Evolutionary conservation across 2,888 invertebrate species (phyloP), one percentile per base, ranked within the genome.

Genomic region (Melieria crassipennis): DNA sequence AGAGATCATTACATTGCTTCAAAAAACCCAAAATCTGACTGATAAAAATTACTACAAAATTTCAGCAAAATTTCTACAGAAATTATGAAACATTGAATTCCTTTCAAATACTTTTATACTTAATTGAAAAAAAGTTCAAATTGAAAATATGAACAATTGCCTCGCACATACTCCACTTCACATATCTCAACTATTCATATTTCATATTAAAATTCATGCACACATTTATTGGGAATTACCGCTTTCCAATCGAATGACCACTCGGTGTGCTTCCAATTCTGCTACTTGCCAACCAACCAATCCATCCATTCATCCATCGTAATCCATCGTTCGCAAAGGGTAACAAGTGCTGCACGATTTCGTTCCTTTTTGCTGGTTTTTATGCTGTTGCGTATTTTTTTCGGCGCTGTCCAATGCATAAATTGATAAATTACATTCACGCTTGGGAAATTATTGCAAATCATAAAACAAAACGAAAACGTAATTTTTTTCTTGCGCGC

Each of bases 151-250:
- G 30, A 30, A 2, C 30, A 30, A 30, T 30, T 30, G 30, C 3
- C 30, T 30, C 30, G 30, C 30, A 30, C 30, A 30, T 3, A 30
- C 30, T 30, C 30, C 30, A 30, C 30, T 30, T 30, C 30, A 30
- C 30, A 30, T 30, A 30, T 3, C 30, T 30, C 1, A 30, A 30
- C 30, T 30, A 30, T 30, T 30, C 0, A 30, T 30, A 30, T 30
- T 30, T 30, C 67, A 69, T 83, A 81, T 82, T 81, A 81, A 81
- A 82, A 81, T 81, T 82, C 81, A 81, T 82, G 81, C 82, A 82
- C 82, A 80, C 81, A 81, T 81, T 81, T 83, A 81, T 81, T 82
- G 82, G 80, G 82, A 81, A 81, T 82, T 82, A 81, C 83, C 79
- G 79, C 79, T 65, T 65, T 64, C 65, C 52, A 55, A 50, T 65